A percentile compares a stretch with the other conserved stretches of the same genome.
These are phyloP conservation scores for Drosophila lacertosa DNA, from an alignment of 1,140 invertebrate species.

Conservation along the genomic window DNA sequence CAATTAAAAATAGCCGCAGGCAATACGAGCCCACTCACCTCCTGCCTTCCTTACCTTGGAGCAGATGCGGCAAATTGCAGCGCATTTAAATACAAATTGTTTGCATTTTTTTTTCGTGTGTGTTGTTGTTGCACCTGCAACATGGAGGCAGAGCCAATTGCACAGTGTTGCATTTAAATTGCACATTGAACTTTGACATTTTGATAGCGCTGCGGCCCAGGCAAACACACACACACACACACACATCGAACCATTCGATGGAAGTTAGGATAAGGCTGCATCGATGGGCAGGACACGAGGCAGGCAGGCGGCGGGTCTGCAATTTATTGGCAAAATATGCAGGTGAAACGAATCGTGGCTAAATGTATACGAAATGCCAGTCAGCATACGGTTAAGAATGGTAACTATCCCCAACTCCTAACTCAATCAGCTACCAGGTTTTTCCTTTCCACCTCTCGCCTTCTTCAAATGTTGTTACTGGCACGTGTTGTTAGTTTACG, in stretches of 20 bases:
- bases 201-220: conserved; percentile 50
- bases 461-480: conserved; percentile 11
- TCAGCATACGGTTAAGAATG: conserved; percentile 41
- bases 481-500: conserved; percentile 69
- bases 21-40: not conserved
- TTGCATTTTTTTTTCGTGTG: conserved; percentile 53
- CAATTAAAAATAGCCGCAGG: conserved; percentile 76
- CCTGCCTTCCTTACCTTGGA: conserved; percentile 5
- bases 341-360: conserved; percentile 66
- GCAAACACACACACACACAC: conserved; percentile 2
- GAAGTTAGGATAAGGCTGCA: conserved; percentile 55
- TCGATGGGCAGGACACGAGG: conserved; percentile 20
- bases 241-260: conserved; percentile 31
- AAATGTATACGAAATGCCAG: conserved; percentile 63
- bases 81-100: conserved; percentile 80
- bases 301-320: conserved; percentile 21
- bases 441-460: not conserved
- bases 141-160: conserved; percentile 45
- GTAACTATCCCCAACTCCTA: conserved; percentile 17
- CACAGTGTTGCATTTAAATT: conserved; percentile 77
- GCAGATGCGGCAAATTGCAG: conserved; percentile 50
- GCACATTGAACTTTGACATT: conserved; percentile 82
- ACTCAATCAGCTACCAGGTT: not conserved
- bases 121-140: conserved; percentile 41
- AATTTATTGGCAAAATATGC: conserved; percentile 78